These are phyloP conservation scores for Yponomeuta malinellus DNA, from an alignment of 2,888 invertebrate genomes.

Conservation along the genomic window DNA sequence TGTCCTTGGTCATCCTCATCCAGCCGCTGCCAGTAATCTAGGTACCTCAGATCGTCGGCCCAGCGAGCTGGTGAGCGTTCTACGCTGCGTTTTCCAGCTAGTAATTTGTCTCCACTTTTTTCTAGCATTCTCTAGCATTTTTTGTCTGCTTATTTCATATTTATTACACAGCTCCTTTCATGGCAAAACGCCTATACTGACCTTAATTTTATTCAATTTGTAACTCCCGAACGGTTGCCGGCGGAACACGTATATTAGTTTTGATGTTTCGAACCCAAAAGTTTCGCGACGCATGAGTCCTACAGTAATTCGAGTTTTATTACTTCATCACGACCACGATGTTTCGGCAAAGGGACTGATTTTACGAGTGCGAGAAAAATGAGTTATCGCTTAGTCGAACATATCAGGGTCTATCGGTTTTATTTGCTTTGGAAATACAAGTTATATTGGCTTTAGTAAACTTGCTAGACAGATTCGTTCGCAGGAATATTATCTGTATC, in stretches of 20 bases:
- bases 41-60: no score
- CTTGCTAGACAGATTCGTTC: neutral
- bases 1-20: no score
- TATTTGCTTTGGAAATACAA: neutral
- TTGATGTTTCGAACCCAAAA: conserved; percentile 55
- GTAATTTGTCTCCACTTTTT: no score
- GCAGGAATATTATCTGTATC: neutral
- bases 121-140: no score
- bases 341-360: conserved; percentile 38
- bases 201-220: conserved; percentile 72
- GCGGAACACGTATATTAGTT: conserved; percentile 12
- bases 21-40: no score
- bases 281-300: conserved; percentile 68
- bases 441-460: neutral
- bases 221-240: conserved; percentile 29
- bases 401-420: neutral
- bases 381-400: neutral
- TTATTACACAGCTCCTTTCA: no score
- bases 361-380: conserved; percentile 19
- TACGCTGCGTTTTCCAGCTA: no score
- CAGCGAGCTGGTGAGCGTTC: no score
- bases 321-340: conserved; percentile 41
- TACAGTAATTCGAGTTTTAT: conserved; percentile 70
- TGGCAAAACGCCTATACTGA: conserved; percentile 28
- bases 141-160: no score